Base-by-base conservation (phyloP, 1,140 invertebrate genomes). In the Drosophila takahashii region DNA sequence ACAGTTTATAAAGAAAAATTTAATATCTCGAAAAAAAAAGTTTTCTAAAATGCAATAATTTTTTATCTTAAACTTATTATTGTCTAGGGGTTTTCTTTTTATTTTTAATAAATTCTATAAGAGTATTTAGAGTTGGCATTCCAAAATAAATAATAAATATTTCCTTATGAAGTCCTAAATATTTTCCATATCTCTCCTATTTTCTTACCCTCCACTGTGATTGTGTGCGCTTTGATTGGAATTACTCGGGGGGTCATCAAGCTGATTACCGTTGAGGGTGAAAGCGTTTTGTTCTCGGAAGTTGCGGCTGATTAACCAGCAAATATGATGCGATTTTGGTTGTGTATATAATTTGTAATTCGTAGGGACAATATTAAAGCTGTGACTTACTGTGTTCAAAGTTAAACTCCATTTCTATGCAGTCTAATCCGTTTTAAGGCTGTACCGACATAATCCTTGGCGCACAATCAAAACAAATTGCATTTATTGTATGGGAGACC, bases 401-500 rank as follows among this genome's bases (percentile, higher is more conserved):
- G 22, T 13, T 36, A 44, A 34, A 32, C 45, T 45, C 47, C 15
- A 10, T 29, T 39, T 53, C 27, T 18, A 22, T 2, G 26, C 7
- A 1, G 2, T 13, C 26, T 61, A 61, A 56, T 66, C 61, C 32
- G 54, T 59, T 47, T 29, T 36, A 47, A 53, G 47, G 44, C 37
- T 73, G n/a, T 29, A 10, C 57, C 41, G 51, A 3, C 34, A 27
- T 60, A 79, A 83, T 84, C 76, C 76, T 76, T 50, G 41, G 11
- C 44, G 52, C 47, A 75, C 71, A 80, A 80, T 69, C 64, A 58
- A 73, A 77, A 77, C 54, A 85, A 84, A 73, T 84, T 81, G 72
- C 54, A 45, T 76, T 76, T 76, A 71, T 41, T 75, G 72, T 71
- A 48, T 22, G 22, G 22, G 15, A 7, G 44, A n/a, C 9, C 29